phyloP scores from a whole-genome alignment of 2,113 vertebrate species.

The Paradoxurus hermaphroditus region DNA sequence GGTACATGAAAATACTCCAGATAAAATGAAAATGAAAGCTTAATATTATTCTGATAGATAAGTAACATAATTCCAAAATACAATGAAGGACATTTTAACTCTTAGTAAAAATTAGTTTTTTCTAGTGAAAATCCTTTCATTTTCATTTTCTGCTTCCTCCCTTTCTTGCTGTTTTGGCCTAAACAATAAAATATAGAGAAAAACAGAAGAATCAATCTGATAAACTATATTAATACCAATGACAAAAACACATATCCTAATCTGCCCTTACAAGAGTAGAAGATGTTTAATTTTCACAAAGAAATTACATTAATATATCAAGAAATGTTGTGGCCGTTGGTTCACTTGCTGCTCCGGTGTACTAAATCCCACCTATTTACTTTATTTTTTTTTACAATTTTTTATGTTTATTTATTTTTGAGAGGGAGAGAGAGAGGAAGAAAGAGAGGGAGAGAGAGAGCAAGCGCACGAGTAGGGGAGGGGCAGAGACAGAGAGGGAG shows the following conservation, averaged over 20 bases:
- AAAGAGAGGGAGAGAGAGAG: too few relatives aligned
- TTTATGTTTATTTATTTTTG: too few relatives aligned
- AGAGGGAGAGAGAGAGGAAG: too few relatives aligned
- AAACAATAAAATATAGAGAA: neutral
- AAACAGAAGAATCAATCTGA: neutral
- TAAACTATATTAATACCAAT: neutral
- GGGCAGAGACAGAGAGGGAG: too few relatives aligned
- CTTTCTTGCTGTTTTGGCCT: neutral
- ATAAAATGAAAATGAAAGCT: neutral
- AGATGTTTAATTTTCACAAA: neutral
- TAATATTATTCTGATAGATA: neutral
- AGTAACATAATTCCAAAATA: neutral
- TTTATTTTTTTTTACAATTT: neutral
- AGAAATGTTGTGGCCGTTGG: neutral
- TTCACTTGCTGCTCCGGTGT: neutral
- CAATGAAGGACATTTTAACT: neutral
- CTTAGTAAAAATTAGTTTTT: neutral
- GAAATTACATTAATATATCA: neutral
- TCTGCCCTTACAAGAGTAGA: neutral
- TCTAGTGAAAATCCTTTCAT: neutral
- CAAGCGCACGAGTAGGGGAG: too few relatives aligned
- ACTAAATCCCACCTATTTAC: neutral
- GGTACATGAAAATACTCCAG: neutral
- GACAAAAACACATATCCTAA: neutral
- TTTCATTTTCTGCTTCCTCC: neutral